Evolutionary conservation across 2,797 vertebrate species (phyloP).

Genomic region (Ptychobarbus kaznakovi): DNA sequence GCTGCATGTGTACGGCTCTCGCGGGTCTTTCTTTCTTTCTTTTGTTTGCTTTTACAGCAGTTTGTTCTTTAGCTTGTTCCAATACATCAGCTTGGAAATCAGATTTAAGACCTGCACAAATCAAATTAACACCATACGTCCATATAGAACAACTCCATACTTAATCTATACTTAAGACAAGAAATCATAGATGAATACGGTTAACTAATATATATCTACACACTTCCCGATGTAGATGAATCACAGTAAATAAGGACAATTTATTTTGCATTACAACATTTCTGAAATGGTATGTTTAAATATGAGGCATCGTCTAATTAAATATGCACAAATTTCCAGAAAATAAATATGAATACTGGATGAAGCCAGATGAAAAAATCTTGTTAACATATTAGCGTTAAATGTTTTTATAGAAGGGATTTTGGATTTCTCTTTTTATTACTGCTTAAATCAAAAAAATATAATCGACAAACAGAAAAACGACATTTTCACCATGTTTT

Average conservation of each 20-base stretch:
- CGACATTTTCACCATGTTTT: neutral
- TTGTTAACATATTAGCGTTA: neutral
- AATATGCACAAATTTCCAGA: neutral
- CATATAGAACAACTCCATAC: neutral
- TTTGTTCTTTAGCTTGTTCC: neutral
- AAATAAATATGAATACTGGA: neutral
- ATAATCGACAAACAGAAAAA: neutral
- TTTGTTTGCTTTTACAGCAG: neutral
- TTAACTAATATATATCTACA: neutral
- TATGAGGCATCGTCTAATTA: neutral
- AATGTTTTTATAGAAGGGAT: neutral
- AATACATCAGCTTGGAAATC: neutral
- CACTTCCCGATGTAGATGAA: neutral
- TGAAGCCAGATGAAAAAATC: neutral
- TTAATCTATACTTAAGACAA: neutral
- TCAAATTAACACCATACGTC: neutral
- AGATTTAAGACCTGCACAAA: neutral
- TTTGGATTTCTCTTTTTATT: neutral
- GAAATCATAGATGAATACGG: neutral
- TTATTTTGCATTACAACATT: neutral
- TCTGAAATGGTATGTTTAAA: neutral
- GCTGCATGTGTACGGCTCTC: neutral
- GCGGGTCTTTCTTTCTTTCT: neutral
- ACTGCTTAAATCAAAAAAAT: neutral
- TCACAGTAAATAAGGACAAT: neutral